phyloP scores from a whole-genome alignment of 2,113 vertebrate species.

The Lynx canadensis region DNA sequence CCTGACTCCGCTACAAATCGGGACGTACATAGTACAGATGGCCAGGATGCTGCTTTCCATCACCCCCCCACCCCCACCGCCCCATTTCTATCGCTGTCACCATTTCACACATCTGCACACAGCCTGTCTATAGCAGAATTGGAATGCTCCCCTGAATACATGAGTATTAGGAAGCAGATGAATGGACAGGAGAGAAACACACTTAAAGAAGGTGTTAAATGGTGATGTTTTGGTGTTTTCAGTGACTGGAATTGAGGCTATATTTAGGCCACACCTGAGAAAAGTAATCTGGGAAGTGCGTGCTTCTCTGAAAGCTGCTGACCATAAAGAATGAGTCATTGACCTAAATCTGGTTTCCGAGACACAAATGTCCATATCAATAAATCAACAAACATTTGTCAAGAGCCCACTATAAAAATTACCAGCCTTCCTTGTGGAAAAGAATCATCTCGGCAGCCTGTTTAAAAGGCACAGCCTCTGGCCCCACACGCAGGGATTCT shows the following conservation, averaged over 20 bases:
- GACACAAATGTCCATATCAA: background rate
- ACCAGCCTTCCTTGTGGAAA: background rate
- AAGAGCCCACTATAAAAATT: background rate
- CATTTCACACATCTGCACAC: background rate
- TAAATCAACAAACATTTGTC: constrained; percentile 40
- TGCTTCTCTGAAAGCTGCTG: constrained; percentile 28
- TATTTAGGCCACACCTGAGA: background rate
- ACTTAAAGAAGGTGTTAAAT: background rate
- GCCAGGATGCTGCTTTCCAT: background rate
- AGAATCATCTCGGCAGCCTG: background rate
- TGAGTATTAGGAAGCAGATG: background rate
- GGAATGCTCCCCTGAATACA: background rate
- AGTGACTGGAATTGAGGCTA: background rate
- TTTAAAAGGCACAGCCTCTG: background rate
- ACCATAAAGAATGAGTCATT: constrained; percentile 45
- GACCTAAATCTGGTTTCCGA: constrained; percentile 46
- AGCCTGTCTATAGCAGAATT: background rate
- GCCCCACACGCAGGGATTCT: background rate
- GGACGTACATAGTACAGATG: background rate
- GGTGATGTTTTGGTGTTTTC: background rate
- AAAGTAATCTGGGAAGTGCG: background rate
- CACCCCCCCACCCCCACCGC: background rate
- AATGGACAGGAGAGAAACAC: background rate
- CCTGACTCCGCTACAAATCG: background rate
- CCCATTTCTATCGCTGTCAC: background rate